Conservation (phyloP, 2,888 invertebrate species). For the Leptinotarsa tumamoca region DNA sequence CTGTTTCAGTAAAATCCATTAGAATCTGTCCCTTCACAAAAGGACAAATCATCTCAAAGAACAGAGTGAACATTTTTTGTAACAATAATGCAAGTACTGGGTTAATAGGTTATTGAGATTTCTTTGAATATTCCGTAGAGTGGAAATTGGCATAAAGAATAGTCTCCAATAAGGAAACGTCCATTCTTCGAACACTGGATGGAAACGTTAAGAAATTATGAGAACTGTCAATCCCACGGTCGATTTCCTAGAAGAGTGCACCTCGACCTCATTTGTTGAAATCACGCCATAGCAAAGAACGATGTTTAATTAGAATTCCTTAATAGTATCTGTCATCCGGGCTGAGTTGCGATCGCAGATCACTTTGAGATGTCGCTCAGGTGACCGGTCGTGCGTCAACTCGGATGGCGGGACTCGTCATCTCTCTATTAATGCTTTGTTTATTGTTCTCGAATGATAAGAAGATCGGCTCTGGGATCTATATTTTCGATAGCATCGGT, state of each 20-base stretch:
- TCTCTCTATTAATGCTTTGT: slow-evolving; percentile 61
- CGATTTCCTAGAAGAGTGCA: slow-evolving; percentile 23
- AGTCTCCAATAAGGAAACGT: slow-evolving; percentile 1
- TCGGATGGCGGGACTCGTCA: slow-evolving; percentile 48
- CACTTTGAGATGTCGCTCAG: slow-evolving; percentile 58
- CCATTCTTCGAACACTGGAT: slow-evolving; percentile 1
- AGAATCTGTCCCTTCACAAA: not conserved
- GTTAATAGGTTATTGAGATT: not conserved
- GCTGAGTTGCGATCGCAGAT: slow-evolving; percentile 38
- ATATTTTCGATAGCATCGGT: slow-evolving; percentile 30
- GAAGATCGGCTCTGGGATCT: slow-evolving; percentile 22
- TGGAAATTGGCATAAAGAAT: not conserved
- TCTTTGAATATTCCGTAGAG: not conserved
- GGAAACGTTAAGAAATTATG: slow-evolving; percentile 31
- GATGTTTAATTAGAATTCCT: slow-evolving; percentile 58
- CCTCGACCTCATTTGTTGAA: slow-evolving; percentile 40
- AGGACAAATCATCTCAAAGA: not conserved
- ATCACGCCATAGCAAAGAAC: slow-evolving; percentile 48
- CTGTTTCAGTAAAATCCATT: not conserved
- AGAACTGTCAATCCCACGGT: slow-evolving; percentile 21
- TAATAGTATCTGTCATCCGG: slow-evolving; percentile 54
- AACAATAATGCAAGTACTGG: too few relatives aligned
- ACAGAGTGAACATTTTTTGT: too few relatives aligned
- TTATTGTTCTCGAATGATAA: slow-evolving; percentile 59
- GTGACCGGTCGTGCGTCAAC: slow-evolving; percentile 62